Evolutionary conservation across 2,797 vertebrate genomes (phyloP), one percentile per base, ranked within the genome.

Genomic region (Galagoides demidoff): DNA sequence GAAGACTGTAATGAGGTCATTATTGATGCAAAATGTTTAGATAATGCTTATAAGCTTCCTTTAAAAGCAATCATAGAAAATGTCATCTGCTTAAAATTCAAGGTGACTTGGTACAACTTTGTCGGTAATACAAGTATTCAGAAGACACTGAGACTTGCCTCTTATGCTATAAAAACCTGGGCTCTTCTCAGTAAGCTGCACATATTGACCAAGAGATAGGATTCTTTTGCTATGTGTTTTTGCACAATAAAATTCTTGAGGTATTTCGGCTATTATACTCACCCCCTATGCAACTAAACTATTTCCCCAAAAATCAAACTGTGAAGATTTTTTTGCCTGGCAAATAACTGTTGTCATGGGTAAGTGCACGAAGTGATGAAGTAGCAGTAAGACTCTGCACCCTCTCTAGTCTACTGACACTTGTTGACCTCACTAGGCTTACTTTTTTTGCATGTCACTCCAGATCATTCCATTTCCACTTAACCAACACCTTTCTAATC

Each of bases 21-120:
- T 82, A 94, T 94, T 97, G 97, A 97, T 95, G 94, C 39, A 92
- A 96, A 97, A 97, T 71, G 71, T 97, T 97, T 97, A 89, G 88
- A 93, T 96, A 97, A 86, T 73, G 83, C 52, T 3, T 37, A 87
- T 92, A 90, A 89, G 37, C 86, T 79, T 97, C 70, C 79, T 94
- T 95, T 84, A 81, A 68, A 7, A 11, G 86, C 23, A 90, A 97
- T 64, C 57, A 2, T 16, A 95, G 94, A 87, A 97, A 97, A 97
- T 74, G 83, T 59, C 94, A 97, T 73, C 74, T 31, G 71, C 89
- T 92, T 95, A 97, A 97, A 85, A 97, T 71, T 95, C 73, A 55
- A 97, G 88, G 96, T 98, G 97, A 98, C 90, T 97, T 96, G 85
- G 84, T 63, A 95, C 94, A 86, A 88, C 55, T 64, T 10, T 87